Percentiles rank a stretch among this genome's conserved stretches.
phyloP scores from a whole-genome alignment of 64 coral and sea anemone species.

The Montipora sp. region DNA sequence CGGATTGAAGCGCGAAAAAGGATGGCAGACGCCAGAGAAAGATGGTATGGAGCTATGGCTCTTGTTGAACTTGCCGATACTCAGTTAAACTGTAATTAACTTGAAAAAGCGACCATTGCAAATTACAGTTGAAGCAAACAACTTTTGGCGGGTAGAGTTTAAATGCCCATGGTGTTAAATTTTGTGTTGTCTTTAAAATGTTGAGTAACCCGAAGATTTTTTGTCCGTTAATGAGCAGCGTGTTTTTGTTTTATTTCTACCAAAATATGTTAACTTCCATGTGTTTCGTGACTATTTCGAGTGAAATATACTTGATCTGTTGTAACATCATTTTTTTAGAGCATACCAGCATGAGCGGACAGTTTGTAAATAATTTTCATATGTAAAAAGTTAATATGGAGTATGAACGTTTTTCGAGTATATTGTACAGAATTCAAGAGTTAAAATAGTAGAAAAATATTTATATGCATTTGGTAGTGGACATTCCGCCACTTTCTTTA shows the following conservation, averaged over 20 bases:
- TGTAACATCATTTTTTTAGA: no score
- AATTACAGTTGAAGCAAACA: neutral
- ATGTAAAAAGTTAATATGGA: neutral
- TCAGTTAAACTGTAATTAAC: conserved; percentile 45
- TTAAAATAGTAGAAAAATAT: neutral
- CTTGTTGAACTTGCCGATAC: conserved; percentile 93
- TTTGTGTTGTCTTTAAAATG: neutral
- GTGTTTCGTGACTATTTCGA: neutral
- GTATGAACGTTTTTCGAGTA: neutral
- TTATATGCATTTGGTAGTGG: neutral
- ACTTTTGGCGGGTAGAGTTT: conserved; percentile 43
- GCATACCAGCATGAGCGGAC: no score
- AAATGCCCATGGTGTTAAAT: neutral
- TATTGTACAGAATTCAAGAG: neutral
- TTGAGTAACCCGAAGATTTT: neutral
- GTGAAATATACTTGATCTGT: neutral
- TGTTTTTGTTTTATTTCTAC: neutral
- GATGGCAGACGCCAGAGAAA: conserved; percentile 90
- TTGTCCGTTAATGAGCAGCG: no score
- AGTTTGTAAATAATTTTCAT: no score
- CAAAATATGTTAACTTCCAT: neutral
- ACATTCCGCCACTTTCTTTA: neutral
- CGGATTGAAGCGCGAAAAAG: conserved; percentile 79
- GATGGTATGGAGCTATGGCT: conserved; percentile 99
- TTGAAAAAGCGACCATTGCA: no score